A percentile compares a stretch with the other conserved stretches of the same genome.
Conservation (phyloP, 2,888 invertebrate genomes). For the Hirtodrosophila duncani region DNA sequence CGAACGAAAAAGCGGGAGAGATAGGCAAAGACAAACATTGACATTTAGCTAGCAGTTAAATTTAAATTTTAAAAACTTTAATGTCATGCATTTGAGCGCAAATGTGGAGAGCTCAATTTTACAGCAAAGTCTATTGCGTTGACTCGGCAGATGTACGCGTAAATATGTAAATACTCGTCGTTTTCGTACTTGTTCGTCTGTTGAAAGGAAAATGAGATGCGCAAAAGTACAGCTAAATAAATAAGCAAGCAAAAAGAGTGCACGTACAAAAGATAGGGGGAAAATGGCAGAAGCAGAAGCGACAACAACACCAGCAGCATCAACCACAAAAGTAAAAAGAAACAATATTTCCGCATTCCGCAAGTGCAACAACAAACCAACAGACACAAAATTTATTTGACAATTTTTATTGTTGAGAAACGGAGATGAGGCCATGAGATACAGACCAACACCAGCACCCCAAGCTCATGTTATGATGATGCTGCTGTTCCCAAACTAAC, state of each 20-base stretch:
- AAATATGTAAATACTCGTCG: no score
- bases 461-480: no score
- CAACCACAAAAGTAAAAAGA: slow-evolving; percentile 35
- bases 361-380: slow-evolving; percentile 20
- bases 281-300: slow-evolving; percentile 19
- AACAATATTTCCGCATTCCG: slow-evolving; percentile 68
- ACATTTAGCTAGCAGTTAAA: slow-evolving; percentile 52
- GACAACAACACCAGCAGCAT: slow-evolving; percentile 18
- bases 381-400: slow-evolving; percentile 42
- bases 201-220: slow-evolving; percentile 35
- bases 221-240: slow-evolving; percentile 26
- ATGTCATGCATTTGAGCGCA: slow-evolving; percentile 63
- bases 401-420: slow-evolving; percentile 22
- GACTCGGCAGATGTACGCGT: no score
- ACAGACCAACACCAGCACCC: no score
- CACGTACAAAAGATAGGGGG: slow-evolving; percentile 41
- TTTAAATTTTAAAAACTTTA: slow-evolving; percentile 70
- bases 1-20: neutral
- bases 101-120: no score
- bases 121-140: no score
- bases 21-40: slow-evolving; percentile 13
- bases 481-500: no score
- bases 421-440: slow-evolving; percentile 27
- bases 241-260: slow-evolving; percentile 34
- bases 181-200: no score